Evolutionary conservation across 2,797 vertebrate species (phyloP), one percentile per base, ranked within the genome.

Genomic region (Enoplosus armatus): DNA sequence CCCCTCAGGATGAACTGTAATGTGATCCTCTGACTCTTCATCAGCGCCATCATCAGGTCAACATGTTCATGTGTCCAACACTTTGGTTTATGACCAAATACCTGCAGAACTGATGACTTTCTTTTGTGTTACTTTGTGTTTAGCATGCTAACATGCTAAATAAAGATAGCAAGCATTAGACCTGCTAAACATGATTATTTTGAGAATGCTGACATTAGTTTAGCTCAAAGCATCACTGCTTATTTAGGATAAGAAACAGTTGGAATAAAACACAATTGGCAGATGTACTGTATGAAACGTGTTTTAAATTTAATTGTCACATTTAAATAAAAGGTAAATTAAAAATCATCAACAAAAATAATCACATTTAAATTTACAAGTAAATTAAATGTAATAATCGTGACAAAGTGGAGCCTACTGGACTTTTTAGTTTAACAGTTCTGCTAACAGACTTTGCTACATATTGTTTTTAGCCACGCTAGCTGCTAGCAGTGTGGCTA

Each of bases 291-390:
- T 12, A 41, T 48, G 33, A 71, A 70, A 27, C 56, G 37, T 26
- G 9, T 70, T 70, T 77, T 63, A 56, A 71, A 71, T 56, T 51
- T 63, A 55, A n/a, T 43, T 51, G 8, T 45, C 66, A 71, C 59
- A 71, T 77, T 77, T 71, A 71, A 71, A 77, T 77, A 77, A 58
- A 70, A 71, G 70, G 60, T 39, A 14, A 71, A 56, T 29, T 14
- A 12, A 64, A 29, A 54, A 31, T 68, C 31, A 64, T 47, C 61
- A 45, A 60, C 54, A 43, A 29, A 50, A 48, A 43, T 22, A 41
- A 50, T 31, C 45, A 14, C 1, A 35, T 50, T 48, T 64, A 14
- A 31, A 12, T 7, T 47, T 29, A 22, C 2, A 22, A 43, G 6
- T 16, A 18, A 26, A 37, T 48, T 4, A 7, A 31, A 47, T 58